Conservation (phyloP, 1,140 invertebrate species). For the Philotrypesis tridentata region DNA sequence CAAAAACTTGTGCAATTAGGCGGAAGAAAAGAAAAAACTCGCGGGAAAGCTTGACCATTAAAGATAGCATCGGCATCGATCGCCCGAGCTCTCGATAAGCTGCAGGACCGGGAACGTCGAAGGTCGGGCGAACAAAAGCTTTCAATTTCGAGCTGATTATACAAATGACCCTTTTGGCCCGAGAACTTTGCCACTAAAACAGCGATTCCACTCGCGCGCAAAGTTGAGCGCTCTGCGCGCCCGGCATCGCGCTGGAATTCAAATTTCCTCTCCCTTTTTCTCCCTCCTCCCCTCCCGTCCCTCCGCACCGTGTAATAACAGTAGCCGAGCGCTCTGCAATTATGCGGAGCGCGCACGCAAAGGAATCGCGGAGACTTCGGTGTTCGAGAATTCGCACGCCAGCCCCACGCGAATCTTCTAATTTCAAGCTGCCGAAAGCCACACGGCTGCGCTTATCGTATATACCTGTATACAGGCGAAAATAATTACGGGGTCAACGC, state of each 20-base stretch:
- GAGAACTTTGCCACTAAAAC: conserved; percentile 5
- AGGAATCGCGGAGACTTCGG: not conserved
- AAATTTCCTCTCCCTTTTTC: conserved; percentile 1
- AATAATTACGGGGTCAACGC: not conserved
- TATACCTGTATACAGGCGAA: not conserved
- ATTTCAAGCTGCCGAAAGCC: not conserved
- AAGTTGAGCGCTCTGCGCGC: not conserved
- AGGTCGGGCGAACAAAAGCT: not conserved
- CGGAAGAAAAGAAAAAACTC: not conserved
- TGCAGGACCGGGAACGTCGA: not conserved
- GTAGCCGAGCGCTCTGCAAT: not conserved
- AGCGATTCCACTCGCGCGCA: not conserved
- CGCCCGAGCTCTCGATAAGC: not conserved
- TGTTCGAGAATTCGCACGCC: not conserved
- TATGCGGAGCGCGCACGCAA: not conserved
- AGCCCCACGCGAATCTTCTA: not conserved
- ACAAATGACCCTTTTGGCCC: not conserved
- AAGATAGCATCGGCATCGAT: not conserved
- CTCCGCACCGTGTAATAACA: not conserved
- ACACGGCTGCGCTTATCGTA: not conserved
- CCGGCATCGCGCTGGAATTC: not conserved
- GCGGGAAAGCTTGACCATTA: not conserved
- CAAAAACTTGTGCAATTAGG: not conserved
- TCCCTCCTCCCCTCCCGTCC: too few species aligned
- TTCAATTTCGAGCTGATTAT: not conserved